These are phyloP conservation scores for Luidia sarsii DNA, from an alignment of 53 echinoderm and acorn worm genomes.

Conservation along the genomic window DNA sequence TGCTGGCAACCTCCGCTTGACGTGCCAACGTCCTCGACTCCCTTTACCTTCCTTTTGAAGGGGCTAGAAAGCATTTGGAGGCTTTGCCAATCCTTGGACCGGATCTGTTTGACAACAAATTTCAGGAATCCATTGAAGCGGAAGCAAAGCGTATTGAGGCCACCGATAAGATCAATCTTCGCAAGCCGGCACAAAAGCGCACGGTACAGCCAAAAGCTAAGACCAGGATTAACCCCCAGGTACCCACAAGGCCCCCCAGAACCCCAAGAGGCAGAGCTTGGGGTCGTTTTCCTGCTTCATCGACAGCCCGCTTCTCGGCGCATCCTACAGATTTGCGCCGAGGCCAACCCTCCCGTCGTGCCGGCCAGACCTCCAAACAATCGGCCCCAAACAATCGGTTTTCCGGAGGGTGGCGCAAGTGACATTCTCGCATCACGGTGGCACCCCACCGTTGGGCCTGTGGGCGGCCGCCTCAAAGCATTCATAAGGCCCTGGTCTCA, in stretches of 20 bases:
- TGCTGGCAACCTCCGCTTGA: not conserved
- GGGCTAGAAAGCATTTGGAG: not conserved
- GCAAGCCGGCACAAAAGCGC: no score
- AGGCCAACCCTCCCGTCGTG: not conserved
- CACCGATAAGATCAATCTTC: conserved; percentile 8
- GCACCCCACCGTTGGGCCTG: not conserved
- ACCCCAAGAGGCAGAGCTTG: no score
- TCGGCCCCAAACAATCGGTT: not conserved
- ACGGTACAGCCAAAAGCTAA: not conserved
- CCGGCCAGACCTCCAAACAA: not conserved
- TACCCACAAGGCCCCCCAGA: no score
- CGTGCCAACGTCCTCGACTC: not conserved
- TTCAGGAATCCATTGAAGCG: conserved; percentile 23
- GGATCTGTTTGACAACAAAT: conserved; percentile 12
- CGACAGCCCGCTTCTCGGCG: not conserved
- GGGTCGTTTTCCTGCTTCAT: not conserved
- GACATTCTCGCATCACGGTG: not conserved
- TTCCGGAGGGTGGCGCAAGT: not conserved
- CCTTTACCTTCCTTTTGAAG: not conserved
- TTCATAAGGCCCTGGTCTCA: conserved; percentile 11
- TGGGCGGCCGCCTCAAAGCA: not conserved
- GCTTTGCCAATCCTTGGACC: not conserved
- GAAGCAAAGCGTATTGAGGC: conserved; percentile 20
- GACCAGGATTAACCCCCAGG: no score
- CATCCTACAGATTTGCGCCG: not conserved